Percentiles rank a stretch among this genome's conserved stretches.
Evolutionary conservation across 2,113 vertebrate species (phyloP).

Genomic region (Trachemys scripta): DNA sequence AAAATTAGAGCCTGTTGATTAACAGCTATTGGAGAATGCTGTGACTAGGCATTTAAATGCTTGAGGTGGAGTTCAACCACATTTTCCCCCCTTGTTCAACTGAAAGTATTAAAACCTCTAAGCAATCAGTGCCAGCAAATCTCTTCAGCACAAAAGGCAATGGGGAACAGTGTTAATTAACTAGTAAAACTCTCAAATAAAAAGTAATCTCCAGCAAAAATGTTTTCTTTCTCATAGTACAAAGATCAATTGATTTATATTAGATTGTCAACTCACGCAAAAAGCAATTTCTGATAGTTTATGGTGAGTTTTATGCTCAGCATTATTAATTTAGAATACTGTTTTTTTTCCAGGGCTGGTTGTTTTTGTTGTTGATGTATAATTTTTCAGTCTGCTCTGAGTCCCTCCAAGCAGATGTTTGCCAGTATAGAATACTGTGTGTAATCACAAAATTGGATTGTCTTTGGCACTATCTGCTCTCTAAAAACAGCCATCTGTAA

Average conservation of each 20-base stretch:
- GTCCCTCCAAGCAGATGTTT: neutral
- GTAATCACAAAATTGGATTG: neutral
- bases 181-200: neutral
- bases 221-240: neutral
- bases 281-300: neutral
- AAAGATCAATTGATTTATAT: neutral
- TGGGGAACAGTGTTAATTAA: neutral
- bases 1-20: slow-evolving; percentile 56
- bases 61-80: neutral
- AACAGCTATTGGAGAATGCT: slow-evolving; percentile 30
- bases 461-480: neutral
- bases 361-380: neutral
- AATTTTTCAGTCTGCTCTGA: neutral
- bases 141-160: neutral
- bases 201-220: neutral
- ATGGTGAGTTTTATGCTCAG: neutral
- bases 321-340: neutral
- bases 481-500: neutral
- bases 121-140: neutral
- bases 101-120: neutral
- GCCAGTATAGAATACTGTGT: neutral
- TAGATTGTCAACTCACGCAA: neutral
- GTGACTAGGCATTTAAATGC: neutral
- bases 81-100: neutral
- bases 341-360: too few species aligned